phyloP scores from a whole-genome alignment of 2,888 invertebrate genomes.

The Drosophila mercatorum region DNA sequence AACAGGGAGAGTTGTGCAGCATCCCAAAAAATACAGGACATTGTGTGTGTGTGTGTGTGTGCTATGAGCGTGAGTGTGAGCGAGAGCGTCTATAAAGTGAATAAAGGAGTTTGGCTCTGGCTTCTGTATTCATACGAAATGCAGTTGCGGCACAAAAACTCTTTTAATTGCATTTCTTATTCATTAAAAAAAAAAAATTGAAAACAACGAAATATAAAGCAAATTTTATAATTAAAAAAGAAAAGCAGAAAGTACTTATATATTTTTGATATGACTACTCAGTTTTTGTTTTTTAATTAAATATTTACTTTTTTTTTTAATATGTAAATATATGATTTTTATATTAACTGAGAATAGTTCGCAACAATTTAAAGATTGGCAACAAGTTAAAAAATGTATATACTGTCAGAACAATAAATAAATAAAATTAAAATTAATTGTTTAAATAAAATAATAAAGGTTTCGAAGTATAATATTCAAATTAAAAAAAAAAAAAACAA shows the following conservation, averaged over 20 bases:
- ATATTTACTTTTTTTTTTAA: too few relatives aligned
- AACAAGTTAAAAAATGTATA: too few relatives aligned
- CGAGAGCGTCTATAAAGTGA: conserved; percentile 13
- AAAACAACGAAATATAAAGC: not conserved
- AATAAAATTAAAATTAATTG: too few relatives aligned
- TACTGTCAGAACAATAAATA: too few relatives aligned
- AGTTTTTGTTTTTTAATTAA: not conserved
- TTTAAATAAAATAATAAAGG: too few relatives aligned
- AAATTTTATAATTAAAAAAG: not conserved
- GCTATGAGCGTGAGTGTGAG: conserved; percentile 10
- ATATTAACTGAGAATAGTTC: too few relatives aligned
- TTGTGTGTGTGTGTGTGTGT: conserved; percentile 4
- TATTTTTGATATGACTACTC: not conserved
- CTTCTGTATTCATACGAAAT: conserved; percentile 29
- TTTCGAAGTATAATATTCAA: too few relatives aligned
- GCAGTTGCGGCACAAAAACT: conserved; percentile 29
- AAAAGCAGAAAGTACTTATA: not conserved
- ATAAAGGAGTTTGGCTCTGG: conserved; percentile 15
- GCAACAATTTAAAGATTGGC: too few relatives aligned
- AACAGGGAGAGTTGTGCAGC: conserved; percentile 64
- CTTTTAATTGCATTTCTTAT: conserved; percentile 13
- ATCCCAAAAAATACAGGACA: conserved; percentile 37
- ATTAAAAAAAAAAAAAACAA: too few relatives aligned
- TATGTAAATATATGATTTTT: too few relatives aligned
- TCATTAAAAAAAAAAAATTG: conserved; percentile 3